phyloP scores from a whole-genome alignment of 2,888 invertebrate genomes.

The Mantis religiosa region DNA sequence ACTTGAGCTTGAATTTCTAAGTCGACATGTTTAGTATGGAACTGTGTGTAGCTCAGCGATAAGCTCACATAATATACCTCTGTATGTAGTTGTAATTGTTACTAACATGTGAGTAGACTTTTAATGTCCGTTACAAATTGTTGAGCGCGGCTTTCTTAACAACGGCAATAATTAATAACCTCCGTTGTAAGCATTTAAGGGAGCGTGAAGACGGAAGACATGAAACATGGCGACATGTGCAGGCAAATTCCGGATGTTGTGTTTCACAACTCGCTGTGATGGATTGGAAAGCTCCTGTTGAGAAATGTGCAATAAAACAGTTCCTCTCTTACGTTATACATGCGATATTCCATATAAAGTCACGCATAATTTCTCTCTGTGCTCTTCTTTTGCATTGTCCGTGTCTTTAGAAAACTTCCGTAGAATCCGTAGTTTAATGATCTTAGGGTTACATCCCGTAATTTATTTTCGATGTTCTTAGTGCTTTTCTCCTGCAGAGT shows the following conservation, averaged over 20 bases:
- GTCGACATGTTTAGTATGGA: too few species aligned
- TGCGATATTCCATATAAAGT: too few species aligned
- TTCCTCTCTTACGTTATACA: not conserved
- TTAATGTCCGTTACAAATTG: too few species aligned
- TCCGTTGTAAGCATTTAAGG: not conserved
- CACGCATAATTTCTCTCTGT: not conserved
- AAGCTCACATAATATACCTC: too few species aligned
- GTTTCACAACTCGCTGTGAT: not conserved
- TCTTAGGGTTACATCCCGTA: not conserved
- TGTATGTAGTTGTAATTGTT: too few species aligned
- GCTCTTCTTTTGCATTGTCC: not conserved
- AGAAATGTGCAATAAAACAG: not conserved
- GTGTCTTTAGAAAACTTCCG: not conserved
- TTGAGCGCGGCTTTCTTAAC: too few species aligned
- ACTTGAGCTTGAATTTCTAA: too few species aligned
- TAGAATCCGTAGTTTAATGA: not conserved
- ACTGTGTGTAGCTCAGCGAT: too few species aligned
- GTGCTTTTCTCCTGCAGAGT: too few species aligned
- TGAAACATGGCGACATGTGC: not conserved
- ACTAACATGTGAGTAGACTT: too few species aligned
- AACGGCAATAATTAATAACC: not conserved
- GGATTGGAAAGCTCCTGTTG: not conserved
- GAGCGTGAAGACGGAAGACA: not conserved
- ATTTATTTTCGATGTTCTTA: too few species aligned
- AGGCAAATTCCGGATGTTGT: not conserved